Base-by-base conservation (phyloP, 2,888 invertebrate genomes). In the Thereva nobilitata region DNA sequence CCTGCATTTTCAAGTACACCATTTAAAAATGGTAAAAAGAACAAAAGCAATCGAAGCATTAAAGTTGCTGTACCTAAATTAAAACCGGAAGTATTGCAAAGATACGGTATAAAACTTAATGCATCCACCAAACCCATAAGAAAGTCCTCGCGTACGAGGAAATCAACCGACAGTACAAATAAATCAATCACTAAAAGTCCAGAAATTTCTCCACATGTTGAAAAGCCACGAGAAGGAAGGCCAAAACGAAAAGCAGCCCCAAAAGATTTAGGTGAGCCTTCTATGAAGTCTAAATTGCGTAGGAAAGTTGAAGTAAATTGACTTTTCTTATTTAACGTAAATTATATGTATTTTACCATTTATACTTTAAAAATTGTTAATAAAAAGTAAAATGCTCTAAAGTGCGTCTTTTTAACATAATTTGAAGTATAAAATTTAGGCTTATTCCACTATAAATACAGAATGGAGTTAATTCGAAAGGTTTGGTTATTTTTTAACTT, bases 221-320 rank as follows among this genome's bases (percentile, higher is more conserved):
- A 50, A 50, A 23, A 10, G 23, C 2, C 7, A 5, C n/a, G 10
- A 9, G 3, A 10, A 5, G 10, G 4, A 5, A 23, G 50, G 3
- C 50, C 50, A 23, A 50, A 50, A 50, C 23, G 50, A 50, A 50
- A 50, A 50, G 50, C 50, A 9, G 50, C 50, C 5, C 7, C 5
- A 5, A 5, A 6, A 10, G 8, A 3, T 50, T 23, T 50, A 9
- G 23, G 3, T 34, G 50, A 50, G 12, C 50, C 50, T 23, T 5
- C 23, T 34, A 12, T 50, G 1, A 23, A 50, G 3, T 4, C 34
- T 4, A 50, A 50, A 10, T 23, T 50, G 12, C 23, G 50, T 34
- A 50, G 50, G 23, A 23, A 23, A 23, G 23, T 23, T 23, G 1
- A 23, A 23, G 23, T 23, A 23, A 23, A 1, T 23, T 23, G 23